These are phyloP conservation scores for Andrena camellia DNA, from an alignment of 2,888 invertebrate species.

Conservation along the genomic window DNA sequence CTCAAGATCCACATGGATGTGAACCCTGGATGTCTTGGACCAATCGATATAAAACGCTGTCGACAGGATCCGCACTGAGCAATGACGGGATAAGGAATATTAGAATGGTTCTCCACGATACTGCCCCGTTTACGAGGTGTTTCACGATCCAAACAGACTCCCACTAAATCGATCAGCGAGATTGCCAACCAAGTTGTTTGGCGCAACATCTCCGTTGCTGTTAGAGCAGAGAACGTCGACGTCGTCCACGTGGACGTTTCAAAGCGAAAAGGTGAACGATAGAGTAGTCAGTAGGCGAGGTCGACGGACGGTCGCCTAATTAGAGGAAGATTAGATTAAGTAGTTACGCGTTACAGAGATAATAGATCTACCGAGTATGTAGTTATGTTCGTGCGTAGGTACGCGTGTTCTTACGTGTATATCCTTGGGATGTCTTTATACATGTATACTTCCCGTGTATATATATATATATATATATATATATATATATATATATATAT, in stretches of 20 bases:
- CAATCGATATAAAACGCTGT: too few species aligned
- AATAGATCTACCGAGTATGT: constrained; percentile 31
- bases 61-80: too few species aligned
- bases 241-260: constrained; percentile 7
- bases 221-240: constrained; percentile 29
- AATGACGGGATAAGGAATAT: too few species aligned
- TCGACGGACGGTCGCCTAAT: constrained; percentile 39
- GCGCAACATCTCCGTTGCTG: constrained; percentile 18
- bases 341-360: constrained; percentile 48
- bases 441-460: constrained; percentile 8
- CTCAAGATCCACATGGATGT: too few species aligned
- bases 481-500: too few species aligned
- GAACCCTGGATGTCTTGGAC: too few species aligned
- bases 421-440: constrained; percentile 30
- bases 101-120: constrained; percentile 1
- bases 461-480: too few species aligned
- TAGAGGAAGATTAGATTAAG: constrained; percentile 56
- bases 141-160: too few species aligned
- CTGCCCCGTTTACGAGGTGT: background rate
- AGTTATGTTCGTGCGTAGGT: constrained; percentile 26
- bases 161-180: background rate
- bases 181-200: background rate
- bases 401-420: constrained; percentile 26
- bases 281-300: constrained; percentile 39
- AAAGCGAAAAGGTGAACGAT: constrained; percentile 30